These are phyloP conservation scores for Caradrina clavipalpis DNA, from an alignment of 2,888 invertebrate species.

Conservation along the genomic window DNA sequence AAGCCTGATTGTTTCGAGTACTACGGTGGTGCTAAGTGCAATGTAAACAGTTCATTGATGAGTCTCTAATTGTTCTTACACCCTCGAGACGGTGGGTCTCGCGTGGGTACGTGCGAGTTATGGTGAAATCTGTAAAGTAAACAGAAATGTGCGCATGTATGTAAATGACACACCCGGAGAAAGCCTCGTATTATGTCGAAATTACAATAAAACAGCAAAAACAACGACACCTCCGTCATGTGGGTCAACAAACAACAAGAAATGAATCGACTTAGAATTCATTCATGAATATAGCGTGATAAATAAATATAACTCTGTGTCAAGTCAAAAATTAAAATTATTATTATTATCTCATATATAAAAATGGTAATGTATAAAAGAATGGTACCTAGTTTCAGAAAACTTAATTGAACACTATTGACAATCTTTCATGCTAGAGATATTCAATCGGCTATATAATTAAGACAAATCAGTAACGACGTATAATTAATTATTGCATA, in stretches of 20 bases:
- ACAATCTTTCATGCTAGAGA: background rate
- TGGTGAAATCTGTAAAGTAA: constrained; percentile 86
- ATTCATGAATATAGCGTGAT: constrained; percentile 31
- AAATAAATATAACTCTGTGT: background rate
- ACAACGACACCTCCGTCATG: constrained; percentile 70
- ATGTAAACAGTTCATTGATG: constrained; percentile 65
- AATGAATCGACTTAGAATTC: constrained; percentile 20
- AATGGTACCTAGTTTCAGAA: too few relatives aligned
- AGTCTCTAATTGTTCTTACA: constrained; percentile 57
- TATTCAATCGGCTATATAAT: too few relatives aligned
- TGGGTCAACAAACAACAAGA: constrained; percentile 61
- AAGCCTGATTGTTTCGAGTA: constrained; percentile 57
- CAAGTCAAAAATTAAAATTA: background rate
- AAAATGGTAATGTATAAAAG: too few relatives aligned
- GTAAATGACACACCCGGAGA: constrained; percentile 84
- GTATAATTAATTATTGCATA: background rate
- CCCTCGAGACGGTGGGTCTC: constrained; percentile 47
- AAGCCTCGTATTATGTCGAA: constrained; percentile 83
- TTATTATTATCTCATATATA: too few relatives aligned
- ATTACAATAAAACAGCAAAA: constrained; percentile 81
- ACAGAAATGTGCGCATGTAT: constrained; percentile 84
- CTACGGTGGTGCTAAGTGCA: constrained; percentile 60
- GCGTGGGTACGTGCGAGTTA: constrained; percentile 58
- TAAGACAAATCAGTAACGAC: background rate
- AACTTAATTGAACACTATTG: background rate